Percentiles rank a stretch among this genome's conserved stretches.
Conservation (phyloP, 2,888 invertebrate species). For the Notocelia uddmanniana region DNA sequence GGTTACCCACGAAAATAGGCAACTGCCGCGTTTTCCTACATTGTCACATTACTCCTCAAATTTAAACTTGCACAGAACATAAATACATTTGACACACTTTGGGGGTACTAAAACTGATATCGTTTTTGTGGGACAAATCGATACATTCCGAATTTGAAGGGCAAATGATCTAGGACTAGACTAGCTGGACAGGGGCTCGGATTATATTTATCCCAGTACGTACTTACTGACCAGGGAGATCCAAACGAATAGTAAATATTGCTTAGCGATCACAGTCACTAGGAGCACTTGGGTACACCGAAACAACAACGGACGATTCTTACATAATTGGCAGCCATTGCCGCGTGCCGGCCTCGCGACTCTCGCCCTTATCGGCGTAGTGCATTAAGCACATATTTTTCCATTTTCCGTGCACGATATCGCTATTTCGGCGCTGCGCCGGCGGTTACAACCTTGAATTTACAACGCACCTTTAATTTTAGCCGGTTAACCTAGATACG, state of each 20-base stretch:
- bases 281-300: conserved; percentile 44
- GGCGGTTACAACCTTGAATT: conserved; percentile 83
- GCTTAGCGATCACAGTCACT: conserved; percentile 60
- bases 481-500: conserved; percentile 85
- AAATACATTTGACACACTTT: conserved; percentile 44
- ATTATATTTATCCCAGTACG: conserved; percentile 73
- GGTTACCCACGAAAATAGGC: conserved; percentile 60
- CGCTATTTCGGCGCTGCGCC: conserved; percentile 80
- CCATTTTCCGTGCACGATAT: conserved; percentile 76
- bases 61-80: conserved; percentile 34
- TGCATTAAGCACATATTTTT: conserved; percentile 67
- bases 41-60: conserved; percentile 38
- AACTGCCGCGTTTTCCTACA: conserved; percentile 38
- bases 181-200: conserved; percentile 57
- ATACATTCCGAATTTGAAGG: conserved; percentile 16
- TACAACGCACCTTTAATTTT: conserved; percentile 85
- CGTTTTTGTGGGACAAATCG: conserved; percentile 21
- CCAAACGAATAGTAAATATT: conserved; percentile 30
- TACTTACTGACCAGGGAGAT: conserved; percentile 69
- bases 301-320: conserved; percentile 77
- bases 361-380: conserved; percentile 69
- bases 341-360: conserved; percentile 67
- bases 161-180: neutral
- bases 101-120: conserved; percentile 16
- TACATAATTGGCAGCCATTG: conserved; percentile 82